Evolutionary conservation across 2,888 invertebrate species (phyloP), one percentile per base, ranked within the genome.

Genomic region (Luperina nickerlii): DNA sequence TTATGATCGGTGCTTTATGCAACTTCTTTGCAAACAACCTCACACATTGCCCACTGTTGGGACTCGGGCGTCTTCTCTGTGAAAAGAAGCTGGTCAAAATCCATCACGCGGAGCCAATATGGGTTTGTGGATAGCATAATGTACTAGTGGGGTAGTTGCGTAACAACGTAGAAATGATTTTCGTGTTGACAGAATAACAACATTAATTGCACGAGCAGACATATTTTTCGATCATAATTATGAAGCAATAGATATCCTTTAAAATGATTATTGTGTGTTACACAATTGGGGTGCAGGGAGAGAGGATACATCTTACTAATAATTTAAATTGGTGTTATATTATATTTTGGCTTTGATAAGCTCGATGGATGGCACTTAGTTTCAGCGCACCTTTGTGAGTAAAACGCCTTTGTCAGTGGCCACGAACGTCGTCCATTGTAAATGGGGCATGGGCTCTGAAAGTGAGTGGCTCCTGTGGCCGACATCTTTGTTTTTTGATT

Each of bases 341-440:
- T 42, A 45, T 60, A 38, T 79, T 18, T 66, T 32, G 20, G 38
- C 8, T 57, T 68, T 76, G 72, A 65, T 69, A 76, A 38, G 27
- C 65, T 83, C 38, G 45, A 69, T 70, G 45, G 45, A 60, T 63
- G 48, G 38, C 63, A 32, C 63, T 72, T 72, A 82, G 82, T 76
- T 76, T 7, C 24, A 69, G 60, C 74, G 75, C 87, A 87, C 87
- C 85, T 90, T 84, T 81, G 81, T 84, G 45, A 76, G 76, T 75
- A 74, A 76, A 81, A 81, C 75, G 78, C 87, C 78, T 89, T 91
- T 91, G 90, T 91, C 82, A 85, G 82, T 81, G 80, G 76, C 80
- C 72, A 74, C 76, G 77, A 74, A 78, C 80, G 83, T 38, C 77
- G 72, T 73, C 71, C 62, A n/a, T 32, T 62, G 38, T 82, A 85